Evolutionary conservation across 2,888 invertebrate species (phyloP), one percentile per base, ranked within the genome.

Genomic region (Dendrolimus houi): DNA sequence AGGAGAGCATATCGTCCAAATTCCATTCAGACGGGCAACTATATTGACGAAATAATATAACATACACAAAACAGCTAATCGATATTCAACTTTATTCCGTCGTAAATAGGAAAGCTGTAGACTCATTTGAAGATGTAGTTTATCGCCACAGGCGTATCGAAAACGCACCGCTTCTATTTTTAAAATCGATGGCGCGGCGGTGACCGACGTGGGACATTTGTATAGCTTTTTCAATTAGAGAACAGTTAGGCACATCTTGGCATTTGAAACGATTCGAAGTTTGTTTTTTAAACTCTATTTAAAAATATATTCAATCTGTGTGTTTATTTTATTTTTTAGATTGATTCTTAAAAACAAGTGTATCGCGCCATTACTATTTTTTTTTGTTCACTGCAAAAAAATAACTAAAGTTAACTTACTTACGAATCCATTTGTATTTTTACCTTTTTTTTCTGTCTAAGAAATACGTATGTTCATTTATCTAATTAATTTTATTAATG

Each of bases 81-180:
- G 53, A 83, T 69, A 71, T 69, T 75, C 59, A 61, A 71, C 77
- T 71, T 63, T 81, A 81, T 55, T 3, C n/a, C 52, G 8, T 65
- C 53, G 57, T 8, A 8, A 60, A 71, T 82, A 70, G 70, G 73
- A 59, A 59, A 60, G 59, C 58, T 60, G 58, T 60, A 58, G 64
- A 58, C 59, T 59, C 62, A 62, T 64, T 60, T 58, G 62, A 59
- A 68, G 65, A 69, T 65, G 63, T 71, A 73, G 74, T 77, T 76
- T 79, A 84, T 78, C 78, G 74, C 71, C 65, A 71, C 68, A 64
- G 62, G 71, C 76, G 81, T 78, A 81, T 82, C 77, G 81, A 84
- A 85, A 87, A 86, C 87, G 85, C 87, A 87, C 81, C 74, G 79
- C 73, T 71, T 85, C 88, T 89, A 89, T 89, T 89, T 88, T 88